Evolutionary conservation across 2,888 invertebrate species (phyloP), one percentile per base, ranked within the genome.

Genomic region (Acanthosepion lycidas): DNA sequence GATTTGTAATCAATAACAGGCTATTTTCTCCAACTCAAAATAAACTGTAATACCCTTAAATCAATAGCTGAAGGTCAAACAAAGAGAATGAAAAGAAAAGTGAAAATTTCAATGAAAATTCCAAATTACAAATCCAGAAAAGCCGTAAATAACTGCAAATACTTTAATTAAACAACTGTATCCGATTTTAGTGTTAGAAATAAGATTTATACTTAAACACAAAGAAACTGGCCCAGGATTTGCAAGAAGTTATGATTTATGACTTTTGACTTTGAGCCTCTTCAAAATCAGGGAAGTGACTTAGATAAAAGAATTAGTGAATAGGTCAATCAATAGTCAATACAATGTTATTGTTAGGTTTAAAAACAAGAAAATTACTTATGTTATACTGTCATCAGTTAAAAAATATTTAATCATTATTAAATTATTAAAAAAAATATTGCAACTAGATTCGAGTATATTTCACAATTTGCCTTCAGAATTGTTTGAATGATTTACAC

Each of bases 11-110:
- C 78, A n/a, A 78, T 78, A 78, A 78, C 3, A 55, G 15, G 33
- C n/a, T 78, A 78, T 78, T 78, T 78, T 78, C 78, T 78, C 78
- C n/a, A 78, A 78, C 78, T n/a, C 78, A 78, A 78, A 78, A 78
- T 78, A 33, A 4, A 78, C 15, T 33, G 78, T 78, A 12, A 15
- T 15, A n/a, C 5, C 9, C 78, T 28, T 18, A 20, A 78, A 78
- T 78, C 78, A 78, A 78, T 78, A 78, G 33, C n/a, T 78, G 78
- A 78, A 78, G 78, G 78, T 78, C 78, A 78, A n/a, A 33, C n/a
- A 78, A 59, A 0, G n/a, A 78, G n/a, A 78, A n/a, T n/a, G n/a
- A n/a, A 33, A 78, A 59, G 20, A 18, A 78, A 18, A 78, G 15
- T n/a, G n/a, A n/a, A 33, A 12, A 78, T 33, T 78, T 78, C 78